phyloP scores from a whole-genome alignment of 2,888 invertebrate species.

The Morinoia aosen region DNA sequence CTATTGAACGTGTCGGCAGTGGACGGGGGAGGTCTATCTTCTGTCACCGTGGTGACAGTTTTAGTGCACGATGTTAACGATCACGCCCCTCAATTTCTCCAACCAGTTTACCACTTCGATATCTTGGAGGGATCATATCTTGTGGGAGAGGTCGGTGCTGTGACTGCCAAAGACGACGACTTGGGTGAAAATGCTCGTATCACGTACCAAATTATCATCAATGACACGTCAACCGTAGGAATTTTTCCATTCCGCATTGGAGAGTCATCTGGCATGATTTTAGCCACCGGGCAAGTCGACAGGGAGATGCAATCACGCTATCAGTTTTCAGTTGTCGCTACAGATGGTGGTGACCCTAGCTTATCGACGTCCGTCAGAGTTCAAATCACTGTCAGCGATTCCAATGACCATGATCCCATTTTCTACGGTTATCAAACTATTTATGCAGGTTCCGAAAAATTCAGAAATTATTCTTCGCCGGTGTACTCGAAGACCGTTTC shows the following conservation, averaged over 20 bases:
- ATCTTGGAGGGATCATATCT: conserved; percentile 84
- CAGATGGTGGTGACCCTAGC: conserved; percentile 81
- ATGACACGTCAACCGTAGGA: not conserved
- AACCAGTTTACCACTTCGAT: conserved; percentile 86
- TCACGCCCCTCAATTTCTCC: conserved; percentile 85
- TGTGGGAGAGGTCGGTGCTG: conserved; percentile 80
- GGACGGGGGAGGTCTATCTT: conserved; percentile 83
- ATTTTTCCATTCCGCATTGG: conserved; percentile 80
- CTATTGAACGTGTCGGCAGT: conserved; percentile 82
- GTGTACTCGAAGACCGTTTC: conserved; percentile 83
- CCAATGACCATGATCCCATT: conserved; percentile 86
- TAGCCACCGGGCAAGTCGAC: conserved; percentile 83
- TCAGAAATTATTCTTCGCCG: conserved; percentile 73
- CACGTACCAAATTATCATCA: conserved; percentile 76
- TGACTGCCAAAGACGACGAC: conserved; percentile 85
- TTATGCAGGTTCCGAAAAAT: conserved; percentile 59
- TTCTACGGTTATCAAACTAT: conserved; percentile 81
- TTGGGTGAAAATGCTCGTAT: conserved; percentile 85
- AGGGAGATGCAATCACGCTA: conserved; percentile 81
- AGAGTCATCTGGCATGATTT: conserved; percentile 79
- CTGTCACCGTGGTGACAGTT: conserved; percentile 80
- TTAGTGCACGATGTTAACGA: conserved; percentile 81
- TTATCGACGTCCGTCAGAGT: conserved; percentile 77
- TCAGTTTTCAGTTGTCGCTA: conserved; percentile 81
- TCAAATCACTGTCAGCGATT: conserved; percentile 84